Percentiles rank a stretch among this genome's conserved stretches.
phyloP scores from a whole-genome alignment of 2,113 vertebrate genomes.

The Serinus canaria region DNA sequence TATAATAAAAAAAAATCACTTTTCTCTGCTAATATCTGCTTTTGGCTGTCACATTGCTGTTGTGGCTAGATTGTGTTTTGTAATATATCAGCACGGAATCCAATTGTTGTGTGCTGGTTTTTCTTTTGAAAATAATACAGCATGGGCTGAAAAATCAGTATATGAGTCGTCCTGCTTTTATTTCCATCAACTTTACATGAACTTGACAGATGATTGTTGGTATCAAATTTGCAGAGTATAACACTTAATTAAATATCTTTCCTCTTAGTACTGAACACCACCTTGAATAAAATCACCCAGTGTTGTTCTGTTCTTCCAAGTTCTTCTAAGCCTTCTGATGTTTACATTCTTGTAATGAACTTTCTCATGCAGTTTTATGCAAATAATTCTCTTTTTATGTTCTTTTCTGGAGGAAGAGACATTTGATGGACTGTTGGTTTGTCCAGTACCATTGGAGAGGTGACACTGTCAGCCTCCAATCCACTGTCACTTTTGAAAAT shows the following conservation, averaged over 20 bases:
- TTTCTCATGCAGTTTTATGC: too few species aligned
- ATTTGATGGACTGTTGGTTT: too few species aligned
- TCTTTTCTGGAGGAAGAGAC: too few species aligned
- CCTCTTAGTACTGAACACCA: background rate
- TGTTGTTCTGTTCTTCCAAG: too few species aligned
- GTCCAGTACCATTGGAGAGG: too few species aligned
- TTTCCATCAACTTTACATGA: background rate
- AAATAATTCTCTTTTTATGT: too few species aligned
- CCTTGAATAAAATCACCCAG: background rate
- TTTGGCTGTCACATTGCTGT: constrained; percentile 22
- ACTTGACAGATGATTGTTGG: background rate
- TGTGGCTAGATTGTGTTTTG: background rate
- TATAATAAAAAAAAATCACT: constrained; percentile 32
- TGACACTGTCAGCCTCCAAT: too few species aligned
- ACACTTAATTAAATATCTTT: constrained; percentile 22
- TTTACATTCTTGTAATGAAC: too few species aligned
- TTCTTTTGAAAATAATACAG: background rate
- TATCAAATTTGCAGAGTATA: background rate
- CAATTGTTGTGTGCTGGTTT: background rate
- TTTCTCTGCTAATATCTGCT: constrained; percentile 42
- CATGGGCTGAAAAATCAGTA: background rate
- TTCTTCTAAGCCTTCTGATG: too few species aligned
- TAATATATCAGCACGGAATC: background rate
- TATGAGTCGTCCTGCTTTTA: background rate
- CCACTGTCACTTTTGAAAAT: too few species aligned